Base-by-base conservation (phyloP, 2,888 invertebrate genomes). In the Cantharis flavilabris region DNA sequence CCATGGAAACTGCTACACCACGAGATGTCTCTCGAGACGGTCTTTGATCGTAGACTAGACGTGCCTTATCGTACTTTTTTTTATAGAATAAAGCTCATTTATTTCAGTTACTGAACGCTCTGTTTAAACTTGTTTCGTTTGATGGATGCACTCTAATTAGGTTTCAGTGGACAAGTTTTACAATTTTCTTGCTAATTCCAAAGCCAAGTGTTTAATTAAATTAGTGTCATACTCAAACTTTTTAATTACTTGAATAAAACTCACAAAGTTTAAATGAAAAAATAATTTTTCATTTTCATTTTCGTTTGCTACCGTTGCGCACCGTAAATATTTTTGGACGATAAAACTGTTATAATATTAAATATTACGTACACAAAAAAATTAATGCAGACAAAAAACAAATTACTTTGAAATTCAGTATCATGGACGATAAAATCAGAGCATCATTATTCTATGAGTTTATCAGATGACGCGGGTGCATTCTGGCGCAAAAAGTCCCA, bases 1-100 rank as follows among this genome's bases (percentile, higher is more conserved):
- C 86, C 87, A 87, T 88, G 87, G 87, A 84, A 87, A 88, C 87
- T 85, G 84, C 85, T 84, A 83, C 84, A 82, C 86, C 86, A 84
- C 86, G 83, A 86, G 87, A 86, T 86, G 86, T 85, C 87, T 86
- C 86, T 83, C 80, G 82, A 83, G 83, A 83, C 83, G 75, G 65
- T 74, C 71, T 79, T 80, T 80, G 80, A 80, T 76, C 78, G 80
- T 76, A 80, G 76, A 80, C 78, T 80, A 73, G 80, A 79, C 82
- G 79, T 82, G 79, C 83, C 84, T 84, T 84, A 84, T 84, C 83
- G 83, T 84, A 82, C 83, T 84, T 85, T 84, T 33, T 49, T 85
- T 83, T 82, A 81, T 80, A 81, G 84, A 83, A 84, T 83, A 81
- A 84, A 84, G 83, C 84, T 83, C 84, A 84, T 86, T 85, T 86